Percentiles rank a stretch among this genome's conserved stretches.
Evolutionary conservation across 2,113 vertebrate species (phyloP).

Genomic region (Ochotona princeps): DNA sequence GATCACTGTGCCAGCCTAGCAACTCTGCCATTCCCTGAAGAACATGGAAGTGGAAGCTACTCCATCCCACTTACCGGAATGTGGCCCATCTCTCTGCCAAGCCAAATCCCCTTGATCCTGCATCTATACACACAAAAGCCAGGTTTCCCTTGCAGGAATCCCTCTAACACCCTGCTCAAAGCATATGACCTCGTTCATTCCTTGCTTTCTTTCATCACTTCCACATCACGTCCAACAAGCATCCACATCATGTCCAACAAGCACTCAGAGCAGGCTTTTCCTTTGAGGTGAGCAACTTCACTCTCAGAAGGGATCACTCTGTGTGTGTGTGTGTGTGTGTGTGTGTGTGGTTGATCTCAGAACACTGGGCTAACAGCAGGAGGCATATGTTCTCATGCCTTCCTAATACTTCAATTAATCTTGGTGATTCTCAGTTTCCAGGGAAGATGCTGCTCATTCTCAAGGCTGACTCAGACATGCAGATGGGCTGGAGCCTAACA

Average conservation of each 20-base stretch:
- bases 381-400: background rate
- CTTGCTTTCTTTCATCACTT: background rate
- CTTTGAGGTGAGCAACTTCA: background rate
- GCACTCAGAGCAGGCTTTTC: background rate
- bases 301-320: background rate
- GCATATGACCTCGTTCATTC: background rate
- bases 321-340: background rate
- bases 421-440: background rate
- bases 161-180: accelerated
- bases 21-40: background rate
- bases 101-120: background rate
- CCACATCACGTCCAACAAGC: background rate
- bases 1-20: background rate
- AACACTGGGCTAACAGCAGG: background rate
- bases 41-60: no score
- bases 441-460: background rate
- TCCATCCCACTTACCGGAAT: background rate
- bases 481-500: background rate
- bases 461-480: background rate
- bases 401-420: background rate
- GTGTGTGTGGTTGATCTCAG: background rate
- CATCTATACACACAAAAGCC: background rate
- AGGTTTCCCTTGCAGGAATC: background rate
- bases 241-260: background rate
- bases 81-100: background rate